phyloP scores from a whole-genome alignment of 1,140 invertebrate species.

The Eulimnadia texana region DNA sequence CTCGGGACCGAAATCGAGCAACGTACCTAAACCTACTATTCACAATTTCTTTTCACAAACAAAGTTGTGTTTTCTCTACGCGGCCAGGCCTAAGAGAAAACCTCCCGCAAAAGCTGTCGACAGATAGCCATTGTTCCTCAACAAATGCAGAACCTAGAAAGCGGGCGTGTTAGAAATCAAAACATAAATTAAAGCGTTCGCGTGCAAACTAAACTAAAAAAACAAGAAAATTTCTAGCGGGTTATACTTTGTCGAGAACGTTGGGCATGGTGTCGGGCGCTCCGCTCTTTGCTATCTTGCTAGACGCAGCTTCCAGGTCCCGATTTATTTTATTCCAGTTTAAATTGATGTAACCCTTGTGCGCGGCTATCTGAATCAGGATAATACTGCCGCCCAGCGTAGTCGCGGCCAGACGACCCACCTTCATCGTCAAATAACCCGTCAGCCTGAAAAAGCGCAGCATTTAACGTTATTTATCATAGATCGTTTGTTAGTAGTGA shows the following conservation, averaged over 20 bases:
- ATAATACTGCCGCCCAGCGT: conserved; percentile 77
- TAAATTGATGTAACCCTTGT: conserved; percentile 81
- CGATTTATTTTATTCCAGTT: conserved; percentile 76
- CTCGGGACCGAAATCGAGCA: not conserved
- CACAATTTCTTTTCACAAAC: not conserved
- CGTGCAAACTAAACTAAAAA: not conserved
- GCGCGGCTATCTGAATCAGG: conserved; percentile 72
- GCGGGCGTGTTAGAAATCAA: conserved; percentile 22
- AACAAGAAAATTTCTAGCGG: too few species aligned
- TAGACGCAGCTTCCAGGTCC: conserved; percentile 61
- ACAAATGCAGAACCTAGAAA: conserved; percentile 53
- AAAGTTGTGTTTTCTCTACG: conserved; percentile 20
- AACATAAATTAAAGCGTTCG: conserved; percentile 15
- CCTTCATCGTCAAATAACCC: conserved; percentile 77
- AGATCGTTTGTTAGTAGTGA: not conserved
- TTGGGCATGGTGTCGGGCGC: conserved; percentile 45
- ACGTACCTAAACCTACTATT: not conserved
- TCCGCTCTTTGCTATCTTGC: conserved; percentile 61
- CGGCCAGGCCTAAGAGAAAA: conserved; percentile 64
- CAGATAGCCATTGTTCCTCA: conserved; percentile 56
- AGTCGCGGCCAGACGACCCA: conserved; percentile 76
- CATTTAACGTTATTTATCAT: conserved; percentile 6
- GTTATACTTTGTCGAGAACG: conserved; percentile 61
- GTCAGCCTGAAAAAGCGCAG: conserved; percentile 48
- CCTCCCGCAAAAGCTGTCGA: conserved; percentile 70